These are phyloP conservation scores for Poeciliopsis retropinna DNA, from an alignment of 2,113 vertebrate genomes.

Conservation along the genomic window DNA sequence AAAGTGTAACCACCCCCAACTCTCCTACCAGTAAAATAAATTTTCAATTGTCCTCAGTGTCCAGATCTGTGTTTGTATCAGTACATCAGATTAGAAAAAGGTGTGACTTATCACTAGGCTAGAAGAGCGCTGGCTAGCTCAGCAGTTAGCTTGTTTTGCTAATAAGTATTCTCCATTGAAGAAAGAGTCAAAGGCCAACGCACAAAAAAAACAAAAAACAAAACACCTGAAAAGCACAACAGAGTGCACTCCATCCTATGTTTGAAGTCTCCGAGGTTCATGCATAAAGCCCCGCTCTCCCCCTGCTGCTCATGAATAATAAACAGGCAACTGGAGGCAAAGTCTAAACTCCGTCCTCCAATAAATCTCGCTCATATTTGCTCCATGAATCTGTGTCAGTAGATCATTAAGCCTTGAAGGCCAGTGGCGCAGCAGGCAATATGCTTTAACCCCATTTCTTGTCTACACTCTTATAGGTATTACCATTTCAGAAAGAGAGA, in stretches of 20 bases:
- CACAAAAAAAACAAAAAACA: neutral
- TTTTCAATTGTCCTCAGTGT: no score
- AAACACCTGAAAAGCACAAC: neutral
- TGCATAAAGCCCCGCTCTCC: conserved; percentile 1
- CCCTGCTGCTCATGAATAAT: conserved; percentile 61
- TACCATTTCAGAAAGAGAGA: conserved; percentile 26
- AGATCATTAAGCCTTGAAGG: conserved; percentile 69
- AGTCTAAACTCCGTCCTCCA: conserved; percentile 64
- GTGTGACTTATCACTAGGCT: neutral
- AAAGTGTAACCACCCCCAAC: no score
- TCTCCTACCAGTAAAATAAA: no score
- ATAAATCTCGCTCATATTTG: conserved; percentile 40
- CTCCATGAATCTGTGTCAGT: conserved; percentile 64
- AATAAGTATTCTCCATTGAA: neutral
- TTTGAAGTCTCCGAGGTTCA: conserved; percentile 32
- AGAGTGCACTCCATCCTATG: neutral
- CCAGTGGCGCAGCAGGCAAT: neutral
- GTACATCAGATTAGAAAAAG: neutral
- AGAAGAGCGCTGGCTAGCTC: neutral
- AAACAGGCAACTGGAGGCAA: conserved; percentile 61
- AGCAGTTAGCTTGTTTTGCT: neutral
- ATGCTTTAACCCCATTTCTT: conserved; percentile 1
- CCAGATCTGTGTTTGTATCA: neutral
- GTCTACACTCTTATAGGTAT: conserved; percentile 19
- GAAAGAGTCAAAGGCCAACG: neutral